Evolutionary conservation across 2,797 vertebrate species (phyloP).

Genomic region (Leucoraja ocellata): DNA sequence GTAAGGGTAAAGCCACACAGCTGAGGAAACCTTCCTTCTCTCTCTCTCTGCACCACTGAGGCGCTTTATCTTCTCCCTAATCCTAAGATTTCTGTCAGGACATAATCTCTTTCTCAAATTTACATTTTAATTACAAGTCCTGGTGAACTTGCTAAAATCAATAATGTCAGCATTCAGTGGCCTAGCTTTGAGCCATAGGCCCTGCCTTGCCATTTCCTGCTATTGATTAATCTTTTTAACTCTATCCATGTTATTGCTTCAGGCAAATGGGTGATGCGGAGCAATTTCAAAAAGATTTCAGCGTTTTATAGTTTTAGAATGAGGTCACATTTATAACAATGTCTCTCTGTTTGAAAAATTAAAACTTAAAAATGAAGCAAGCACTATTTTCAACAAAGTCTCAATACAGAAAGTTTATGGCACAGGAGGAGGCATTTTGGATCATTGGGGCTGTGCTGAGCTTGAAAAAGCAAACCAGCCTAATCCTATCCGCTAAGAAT

Average conservation of each 20-base stretch:
- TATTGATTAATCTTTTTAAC: constrained; percentile 74
- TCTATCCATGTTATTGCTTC: constrained; percentile 66
- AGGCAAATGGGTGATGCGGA: constrained; percentile 72
- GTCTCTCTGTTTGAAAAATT: constrained; percentile 44
- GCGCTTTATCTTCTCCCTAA: constrained; percentile 84
- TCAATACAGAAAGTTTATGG: too few relatives aligned
- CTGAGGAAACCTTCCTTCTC: constrained; percentile 29
- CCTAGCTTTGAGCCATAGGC: constrained; percentile 57
- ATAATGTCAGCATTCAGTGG: constrained; percentile 74
- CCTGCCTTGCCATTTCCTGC: constrained; percentile 64
- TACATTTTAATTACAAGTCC: constrained; percentile 99
- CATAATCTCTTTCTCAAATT: constrained; percentile 97
- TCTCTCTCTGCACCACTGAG: constrained; percentile 54
- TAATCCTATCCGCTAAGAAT: too few relatives aligned
- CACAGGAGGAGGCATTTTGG: too few relatives aligned
- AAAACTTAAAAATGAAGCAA: constrained; percentile 32
- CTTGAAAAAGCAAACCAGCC: too few relatives aligned
- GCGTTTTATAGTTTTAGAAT: constrained; percentile 49
- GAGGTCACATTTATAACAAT: constrained; percentile 43
- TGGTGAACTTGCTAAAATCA: constrained; percentile 89
- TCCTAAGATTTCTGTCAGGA: constrained; percentile 90
- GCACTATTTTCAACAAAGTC: too few relatives aligned
- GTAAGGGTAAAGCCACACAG: constrained; percentile 38
- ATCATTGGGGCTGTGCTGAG: too few relatives aligned
- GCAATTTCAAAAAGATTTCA: constrained; percentile 59